Evolutionary conservation across 2,797 vertebrate species (phyloP).

Genomic region (Cyclopterus lumpus): DNA sequence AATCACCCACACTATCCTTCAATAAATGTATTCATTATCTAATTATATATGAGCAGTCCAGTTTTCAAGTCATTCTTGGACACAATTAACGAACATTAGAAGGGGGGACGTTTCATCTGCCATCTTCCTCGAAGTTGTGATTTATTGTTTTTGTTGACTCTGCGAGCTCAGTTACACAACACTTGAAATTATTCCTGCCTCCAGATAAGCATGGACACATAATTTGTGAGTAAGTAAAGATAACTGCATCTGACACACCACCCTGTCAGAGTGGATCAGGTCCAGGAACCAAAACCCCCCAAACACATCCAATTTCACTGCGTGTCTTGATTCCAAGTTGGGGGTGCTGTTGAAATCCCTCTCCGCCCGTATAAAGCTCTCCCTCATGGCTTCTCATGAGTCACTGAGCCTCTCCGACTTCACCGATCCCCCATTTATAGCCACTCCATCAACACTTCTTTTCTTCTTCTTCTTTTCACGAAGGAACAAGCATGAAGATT

Average conservation of each 20-base stretch:
- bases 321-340: slow-evolving; percentile 50
- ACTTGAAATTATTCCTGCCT: slow-evolving; percentile 43
- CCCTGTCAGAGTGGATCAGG: slow-evolving; percentile 58
- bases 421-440: slow-evolving; percentile 47
- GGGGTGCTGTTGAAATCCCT: slow-evolving; percentile 43
- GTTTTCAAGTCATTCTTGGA: background rate
- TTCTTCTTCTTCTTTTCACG: background rate
- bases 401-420: slow-evolving; percentile 50
- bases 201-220: slow-evolving; percentile 25
- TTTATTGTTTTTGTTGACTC: background rate
- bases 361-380: slow-evolving; percentile 39
- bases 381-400: slow-evolving; percentile 57
- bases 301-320: slow-evolving; percentile 47
- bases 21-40: background rate
- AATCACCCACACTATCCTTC: background rate
- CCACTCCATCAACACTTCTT: slow-evolving; percentile 44
- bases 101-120: slow-evolving; percentile 10
- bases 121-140: slow-evolving; percentile 19
- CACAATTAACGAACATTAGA: background rate
- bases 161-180: slow-evolving; percentile 37
- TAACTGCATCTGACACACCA: slow-evolving; percentile 59
- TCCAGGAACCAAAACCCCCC: slow-evolving; percentile 42
- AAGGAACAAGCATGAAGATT: slow-evolving; percentile 38
- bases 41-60: background rate
- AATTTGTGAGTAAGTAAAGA: slow-evolving; percentile 38